phyloP scores from a whole-genome alignment of 2,113 vertebrate genomes.

The Rafetus swinhoei region DNA sequence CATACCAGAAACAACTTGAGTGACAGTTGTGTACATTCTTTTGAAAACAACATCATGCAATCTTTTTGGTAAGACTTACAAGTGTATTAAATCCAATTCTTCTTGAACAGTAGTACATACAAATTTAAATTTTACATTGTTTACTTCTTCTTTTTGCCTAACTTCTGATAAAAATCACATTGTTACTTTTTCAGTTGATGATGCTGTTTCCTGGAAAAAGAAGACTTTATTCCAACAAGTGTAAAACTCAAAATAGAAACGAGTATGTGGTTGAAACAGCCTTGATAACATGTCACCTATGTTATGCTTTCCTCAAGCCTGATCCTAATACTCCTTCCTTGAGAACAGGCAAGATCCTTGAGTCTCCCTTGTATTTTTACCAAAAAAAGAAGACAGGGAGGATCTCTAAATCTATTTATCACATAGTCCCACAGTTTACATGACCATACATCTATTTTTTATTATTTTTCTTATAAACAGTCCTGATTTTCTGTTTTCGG shows the following conservation, averaged over 20 bases:
- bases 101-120: neutral
- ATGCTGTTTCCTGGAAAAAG: neutral
- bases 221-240: neutral
- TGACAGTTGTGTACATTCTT: neutral
- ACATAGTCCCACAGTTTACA: neutral
- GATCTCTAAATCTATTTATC: neutral
- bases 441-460: neutral
- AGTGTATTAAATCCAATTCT: neutral
- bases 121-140: neutral
- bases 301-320: neutral
- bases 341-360: neutral
- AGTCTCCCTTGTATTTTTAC: neutral
- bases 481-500: neutral
- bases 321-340: neutral
- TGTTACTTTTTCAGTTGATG: neutral
- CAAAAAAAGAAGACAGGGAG: neutral
- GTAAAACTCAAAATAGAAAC: conserved; percentile 9
- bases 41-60: neutral
- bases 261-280: conserved; percentile 17
- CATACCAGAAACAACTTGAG: neutral
- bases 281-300: neutral
- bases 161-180: neutral
- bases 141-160: neutral
- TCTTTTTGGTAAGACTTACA: neutral
- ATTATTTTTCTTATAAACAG: too few relatives aligned